Conservation (phyloP, 2,888 invertebrate genomes). For the Xylophagus ater region DNA sequence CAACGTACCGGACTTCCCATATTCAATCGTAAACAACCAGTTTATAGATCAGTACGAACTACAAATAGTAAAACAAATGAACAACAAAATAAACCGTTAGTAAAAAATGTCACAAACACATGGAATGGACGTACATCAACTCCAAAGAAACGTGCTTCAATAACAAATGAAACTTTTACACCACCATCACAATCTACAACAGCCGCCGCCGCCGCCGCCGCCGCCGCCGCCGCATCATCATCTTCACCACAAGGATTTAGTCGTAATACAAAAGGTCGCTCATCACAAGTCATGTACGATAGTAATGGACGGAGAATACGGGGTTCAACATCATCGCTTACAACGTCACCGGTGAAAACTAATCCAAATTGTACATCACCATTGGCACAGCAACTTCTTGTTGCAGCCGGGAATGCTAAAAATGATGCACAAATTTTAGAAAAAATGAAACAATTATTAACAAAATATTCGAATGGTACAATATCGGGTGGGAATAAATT, state of each 20-base stretch:
- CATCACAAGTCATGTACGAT: slow-evolving; percentile 38
- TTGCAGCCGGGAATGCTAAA: slow-evolving; percentile 57
- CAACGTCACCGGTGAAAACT: slow-evolving; percentile 46
- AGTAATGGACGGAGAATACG: slow-evolving; percentile 42
- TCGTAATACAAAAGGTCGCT: slow-evolving; percentile 40
- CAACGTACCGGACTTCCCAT: slow-evolving; percentile 27
- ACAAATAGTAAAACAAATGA: slow-evolving; percentile 34
- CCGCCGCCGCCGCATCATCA: too few relatives aligned
- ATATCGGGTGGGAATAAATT: slow-evolving; percentile 12
- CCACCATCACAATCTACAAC: slow-evolving; percentile 19
- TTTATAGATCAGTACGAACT: slow-evolving; percentile 38
- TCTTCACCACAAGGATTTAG: slow-evolving; percentile 40
- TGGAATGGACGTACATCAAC: slow-evolving; percentile 49
- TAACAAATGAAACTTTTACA: slow-evolving; percentile 54
- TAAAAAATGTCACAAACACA: slow-evolving; percentile 51
- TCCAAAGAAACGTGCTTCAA: slow-evolving; percentile 40
- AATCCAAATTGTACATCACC: slow-evolving; percentile 49
- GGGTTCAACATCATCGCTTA: slow-evolving; percentile 31
- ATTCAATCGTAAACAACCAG: slow-evolving; percentile 34
- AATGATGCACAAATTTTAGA: slow-evolving; percentile 62
- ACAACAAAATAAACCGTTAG: slow-evolving; percentile 35
- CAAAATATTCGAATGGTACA: slow-evolving; percentile 41
- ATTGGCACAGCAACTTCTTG: slow-evolving; percentile 57
- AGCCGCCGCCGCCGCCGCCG: too few relatives aligned
- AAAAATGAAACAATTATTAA: slow-evolving; percentile 61